phyloP scores from a whole-genome alignment of 2,113 vertebrate species.

The Camelus bactrianus region DNA sequence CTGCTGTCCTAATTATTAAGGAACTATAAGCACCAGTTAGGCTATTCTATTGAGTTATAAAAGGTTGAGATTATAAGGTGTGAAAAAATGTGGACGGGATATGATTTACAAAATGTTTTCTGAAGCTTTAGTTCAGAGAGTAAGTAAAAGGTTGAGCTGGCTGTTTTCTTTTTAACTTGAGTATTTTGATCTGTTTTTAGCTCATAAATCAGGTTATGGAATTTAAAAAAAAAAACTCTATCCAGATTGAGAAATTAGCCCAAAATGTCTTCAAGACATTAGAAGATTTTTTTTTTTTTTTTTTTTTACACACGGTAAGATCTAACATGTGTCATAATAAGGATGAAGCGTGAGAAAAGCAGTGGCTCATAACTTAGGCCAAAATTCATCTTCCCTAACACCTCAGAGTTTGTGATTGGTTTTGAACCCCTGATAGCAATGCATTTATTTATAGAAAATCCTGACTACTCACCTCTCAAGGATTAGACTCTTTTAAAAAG shows the following conservation, averaged over 20 bases:
- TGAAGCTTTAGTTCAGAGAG: constrained; percentile 26
- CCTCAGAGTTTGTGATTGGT: background rate
- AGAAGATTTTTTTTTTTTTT: background rate
- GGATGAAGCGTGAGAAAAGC: constrained; percentile 8
- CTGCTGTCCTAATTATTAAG: constrained; percentile 42
- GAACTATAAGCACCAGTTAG: background rate
- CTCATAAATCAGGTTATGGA: constrained; percentile 2
- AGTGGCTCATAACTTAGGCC: background rate
- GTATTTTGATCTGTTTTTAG: background rate
- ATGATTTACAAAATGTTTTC: constrained; percentile 42
- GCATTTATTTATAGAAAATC: constrained; percentile 54
- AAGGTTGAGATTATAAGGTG: background rate
- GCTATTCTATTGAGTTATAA: background rate
- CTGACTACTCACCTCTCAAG: background rate
- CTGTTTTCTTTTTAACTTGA: constrained; percentile 44
- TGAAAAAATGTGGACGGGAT: background rate
- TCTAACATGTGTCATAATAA: background rate
- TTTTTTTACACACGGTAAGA: background rate
- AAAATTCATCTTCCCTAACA: background rate
- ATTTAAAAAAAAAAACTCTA: background rate
- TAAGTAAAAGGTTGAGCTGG: constrained; percentile 40
- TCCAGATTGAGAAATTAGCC: background rate
- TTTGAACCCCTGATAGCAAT: background rate
- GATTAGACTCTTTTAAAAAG: constrained; percentile 38
- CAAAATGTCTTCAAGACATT: background rate